phyloP scores from a whole-genome alignment of 2,888 invertebrate genomes.

The Pristionchus japonicus region DNA sequence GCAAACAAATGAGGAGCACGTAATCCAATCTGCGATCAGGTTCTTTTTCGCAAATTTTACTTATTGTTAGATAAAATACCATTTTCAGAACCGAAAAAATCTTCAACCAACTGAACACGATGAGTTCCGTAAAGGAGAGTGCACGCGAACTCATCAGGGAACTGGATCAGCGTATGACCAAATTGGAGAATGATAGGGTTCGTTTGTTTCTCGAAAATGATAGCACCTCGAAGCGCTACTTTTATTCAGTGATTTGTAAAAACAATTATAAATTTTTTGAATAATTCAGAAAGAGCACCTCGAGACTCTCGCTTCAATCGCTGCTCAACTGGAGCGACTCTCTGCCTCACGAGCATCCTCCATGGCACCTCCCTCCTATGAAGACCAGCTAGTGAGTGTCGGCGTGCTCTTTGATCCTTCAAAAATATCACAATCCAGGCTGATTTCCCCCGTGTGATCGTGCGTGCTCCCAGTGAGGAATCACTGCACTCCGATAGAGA shows the following conservation, averaged over 20 bases:
- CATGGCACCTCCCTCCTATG: not conserved
- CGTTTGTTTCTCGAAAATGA: not conserved
- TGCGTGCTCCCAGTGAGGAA: not conserved
- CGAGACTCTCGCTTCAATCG: not conserved
- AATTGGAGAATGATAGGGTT: conserved; percentile 5
- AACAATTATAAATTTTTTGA: no score
- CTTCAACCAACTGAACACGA: not conserved
- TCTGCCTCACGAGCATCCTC: not conserved
- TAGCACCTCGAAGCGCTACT: not conserved
- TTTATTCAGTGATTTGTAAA: no score
- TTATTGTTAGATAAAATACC: not conserved
- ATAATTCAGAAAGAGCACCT: not conserved
- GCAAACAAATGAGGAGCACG: not conserved
- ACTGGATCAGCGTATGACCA: conserved; percentile 19
- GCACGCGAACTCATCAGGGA: conserved; percentile 13
- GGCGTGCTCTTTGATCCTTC: no score
- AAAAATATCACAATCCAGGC: no score
- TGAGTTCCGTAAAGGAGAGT: not conserved
- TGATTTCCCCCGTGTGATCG: not conserved
- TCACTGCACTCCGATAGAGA: not conserved
- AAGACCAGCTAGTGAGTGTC: not conserved
- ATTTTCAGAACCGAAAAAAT: conserved; percentile 12
- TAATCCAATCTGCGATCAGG: not conserved
- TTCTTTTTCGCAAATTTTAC: not conserved
- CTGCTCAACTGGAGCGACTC: conserved; percentile 7